phyloP scores from a whole-genome alignment of 1,140 invertebrate species.

The Lordiphosa clarofinis region DNA sequence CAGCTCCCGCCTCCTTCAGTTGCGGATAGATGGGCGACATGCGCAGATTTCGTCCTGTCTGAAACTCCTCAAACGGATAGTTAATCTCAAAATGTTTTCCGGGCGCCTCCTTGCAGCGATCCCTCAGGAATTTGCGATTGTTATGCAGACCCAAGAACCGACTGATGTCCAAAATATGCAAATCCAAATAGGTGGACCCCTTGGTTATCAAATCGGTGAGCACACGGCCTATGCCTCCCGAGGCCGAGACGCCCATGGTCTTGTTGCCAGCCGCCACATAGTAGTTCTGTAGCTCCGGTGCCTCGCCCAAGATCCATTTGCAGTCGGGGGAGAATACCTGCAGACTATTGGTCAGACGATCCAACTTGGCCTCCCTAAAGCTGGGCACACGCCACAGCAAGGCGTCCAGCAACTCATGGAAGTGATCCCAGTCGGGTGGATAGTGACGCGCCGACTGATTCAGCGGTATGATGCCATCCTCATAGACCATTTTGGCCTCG shows the following conservation, averaged over 20 bases:
- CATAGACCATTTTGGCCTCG: conserved; percentile 92
- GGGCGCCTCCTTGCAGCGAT: conserved; percentile 96
- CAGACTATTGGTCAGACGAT: conserved; percentile 91
- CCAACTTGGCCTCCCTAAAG: conserved; percentile 86
- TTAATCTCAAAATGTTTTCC: conserved; percentile 92
- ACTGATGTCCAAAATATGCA: conserved; percentile 95
- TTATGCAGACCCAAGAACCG: conserved; percentile 97
- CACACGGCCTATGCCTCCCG: conserved; percentile 95
- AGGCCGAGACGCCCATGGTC: conserved; percentile 94
- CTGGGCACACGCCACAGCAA: conserved; percentile 91
- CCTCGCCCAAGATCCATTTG: conserved; percentile 95
- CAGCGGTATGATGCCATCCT: conserved; percentile 85
- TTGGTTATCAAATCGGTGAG: conserved; percentile 94
- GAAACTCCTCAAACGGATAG: conserved; percentile 92
- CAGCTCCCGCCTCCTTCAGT: conserved; percentile 93
- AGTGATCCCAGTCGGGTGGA: conserved; percentile 96
- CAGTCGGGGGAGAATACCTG: conserved; percentile 97
- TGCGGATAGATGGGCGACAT: conserved; percentile 98
- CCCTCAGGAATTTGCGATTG: conserved; percentile 95
- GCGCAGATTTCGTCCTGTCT: conserved; percentile 93
- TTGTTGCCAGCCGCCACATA: conserved; percentile 98
- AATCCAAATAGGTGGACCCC: conserved; percentile 89
- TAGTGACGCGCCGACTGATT: conserved; percentile 82
- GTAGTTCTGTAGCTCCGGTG: conserved; percentile 96
- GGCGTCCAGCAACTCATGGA: conserved; percentile 92